Conservation (phyloP, 2,888 invertebrate genomes). For the Diaprepes abbreviatus region DNA sequence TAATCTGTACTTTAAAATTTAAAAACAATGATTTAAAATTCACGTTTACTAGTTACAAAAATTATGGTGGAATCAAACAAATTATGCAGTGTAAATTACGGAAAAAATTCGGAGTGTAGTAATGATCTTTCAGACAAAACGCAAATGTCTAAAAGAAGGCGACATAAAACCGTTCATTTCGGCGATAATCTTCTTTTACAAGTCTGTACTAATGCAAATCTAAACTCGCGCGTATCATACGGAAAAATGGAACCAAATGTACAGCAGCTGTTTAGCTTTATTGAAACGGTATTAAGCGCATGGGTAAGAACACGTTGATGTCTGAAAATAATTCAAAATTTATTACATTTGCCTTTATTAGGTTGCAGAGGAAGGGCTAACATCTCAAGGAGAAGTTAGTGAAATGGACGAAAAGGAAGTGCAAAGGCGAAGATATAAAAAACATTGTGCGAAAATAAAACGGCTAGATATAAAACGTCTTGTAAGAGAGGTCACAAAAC, state of each 20-base stretch:
- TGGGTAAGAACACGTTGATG: slow-evolving; percentile 69
- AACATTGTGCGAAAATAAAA: slow-evolving; percentile 76
- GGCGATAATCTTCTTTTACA: slow-evolving; percentile 82
- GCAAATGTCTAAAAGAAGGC: slow-evolving; percentile 76
- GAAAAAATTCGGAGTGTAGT: slow-evolving; percentile 57
- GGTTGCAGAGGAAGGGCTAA: slow-evolving; percentile 78
- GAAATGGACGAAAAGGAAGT: slow-evolving; percentile 80
- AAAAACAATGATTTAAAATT: no score
- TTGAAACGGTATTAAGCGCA: slow-evolving; percentile 83
- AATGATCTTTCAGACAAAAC: slow-evolving; percentile 65
- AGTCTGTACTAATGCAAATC: slow-evolving; percentile 74
- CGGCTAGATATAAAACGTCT: slow-evolving; percentile 78
- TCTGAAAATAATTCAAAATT: neutral
- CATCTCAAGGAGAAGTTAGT: slow-evolving; percentile 81
- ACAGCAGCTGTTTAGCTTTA: slow-evolving; percentile 85
- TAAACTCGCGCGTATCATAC: slow-evolving; percentile 69
- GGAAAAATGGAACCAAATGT: slow-evolving; percentile 81
- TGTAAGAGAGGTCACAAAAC: slow-evolving; percentile 78
- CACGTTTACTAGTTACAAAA: neutral
- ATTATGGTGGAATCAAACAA: slow-evolving; percentile 67
- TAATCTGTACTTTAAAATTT: no score
- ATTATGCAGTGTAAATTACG: slow-evolving; percentile 63
- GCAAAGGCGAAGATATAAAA: slow-evolving; percentile 72
- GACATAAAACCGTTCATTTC: slow-evolving; percentile 85
- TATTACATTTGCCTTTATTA: slow-evolving; percentile 15